Conservation (phyloP, 2,113 vertebrate genomes). For the Apaloderma vittatum region DNA sequence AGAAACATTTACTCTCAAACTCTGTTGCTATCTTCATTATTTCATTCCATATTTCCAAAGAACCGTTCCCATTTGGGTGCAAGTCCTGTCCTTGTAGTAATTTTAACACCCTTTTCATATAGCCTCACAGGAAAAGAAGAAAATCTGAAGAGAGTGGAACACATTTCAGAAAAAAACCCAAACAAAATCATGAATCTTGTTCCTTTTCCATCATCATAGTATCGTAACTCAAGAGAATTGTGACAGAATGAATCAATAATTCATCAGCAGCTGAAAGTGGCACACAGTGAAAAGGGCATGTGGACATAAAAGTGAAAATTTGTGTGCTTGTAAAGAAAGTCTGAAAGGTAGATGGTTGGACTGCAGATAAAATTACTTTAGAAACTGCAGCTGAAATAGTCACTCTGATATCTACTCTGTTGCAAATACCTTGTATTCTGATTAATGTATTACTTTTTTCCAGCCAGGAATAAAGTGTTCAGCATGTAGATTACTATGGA, state of each 20-base stretch:
- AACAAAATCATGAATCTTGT: neutral
- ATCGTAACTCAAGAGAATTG: conserved; percentile 48
- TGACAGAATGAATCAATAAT: conserved; percentile 66
- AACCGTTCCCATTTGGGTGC: neutral
- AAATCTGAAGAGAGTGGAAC: neutral
- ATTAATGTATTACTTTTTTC: neutral
- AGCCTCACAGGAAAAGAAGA: neutral
- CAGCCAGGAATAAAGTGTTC: neutral
- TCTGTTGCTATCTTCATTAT: neutral
- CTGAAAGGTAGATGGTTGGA: neutral
- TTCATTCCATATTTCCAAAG: neutral
- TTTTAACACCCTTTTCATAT: neutral
- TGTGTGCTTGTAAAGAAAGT: neutral
- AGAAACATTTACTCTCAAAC: neutral
- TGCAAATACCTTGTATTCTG: neutral
- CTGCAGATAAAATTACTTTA: conserved; percentile 5
- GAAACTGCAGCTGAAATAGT: neutral
- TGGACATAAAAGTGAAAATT: conserved; percentile 43
- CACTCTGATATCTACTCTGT: neutral
- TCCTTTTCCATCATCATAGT: conserved; percentile 30
- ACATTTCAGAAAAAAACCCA: neutral
- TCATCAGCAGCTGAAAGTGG: conserved; percentile 56
- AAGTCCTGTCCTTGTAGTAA: neutral
- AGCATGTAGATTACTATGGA: neutral
- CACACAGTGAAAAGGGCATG: conserved; percentile 25